phyloP scores from a whole-genome alignment of 2,888 invertebrate species.

The Epinotia bilunana region DNA sequence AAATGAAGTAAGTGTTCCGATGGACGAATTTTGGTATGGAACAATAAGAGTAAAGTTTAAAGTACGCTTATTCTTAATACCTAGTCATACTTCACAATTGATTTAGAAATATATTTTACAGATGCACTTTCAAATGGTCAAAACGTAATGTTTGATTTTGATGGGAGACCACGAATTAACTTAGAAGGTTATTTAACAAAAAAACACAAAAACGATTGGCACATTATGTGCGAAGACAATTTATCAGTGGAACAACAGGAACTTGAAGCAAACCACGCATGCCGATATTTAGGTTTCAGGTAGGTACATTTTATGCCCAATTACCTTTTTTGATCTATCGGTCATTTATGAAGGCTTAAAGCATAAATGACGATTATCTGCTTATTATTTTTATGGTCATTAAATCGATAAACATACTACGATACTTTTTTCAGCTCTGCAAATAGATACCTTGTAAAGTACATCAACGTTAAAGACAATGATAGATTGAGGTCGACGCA shows the following conservation, averaged over 20 bases:
- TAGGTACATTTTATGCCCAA: conserved; percentile 72
- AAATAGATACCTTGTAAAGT: conserved; percentile 69
- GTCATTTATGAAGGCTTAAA: not conserved
- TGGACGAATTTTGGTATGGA: too few relatives aligned
- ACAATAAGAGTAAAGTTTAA: too few relatives aligned
- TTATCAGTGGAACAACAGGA: conserved; percentile 73
- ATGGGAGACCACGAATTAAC: conserved; percentile 85
- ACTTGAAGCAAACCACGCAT: conserved; percentile 83
- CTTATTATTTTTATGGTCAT: too few relatives aligned
- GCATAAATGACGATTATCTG: too few relatives aligned
- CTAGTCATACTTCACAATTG: not conserved
- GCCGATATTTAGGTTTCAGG: conserved; percentile 88
- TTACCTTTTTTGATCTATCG: not conserved
- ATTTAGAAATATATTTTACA: conserved; percentile 63
- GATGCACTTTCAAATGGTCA: conserved; percentile 88
- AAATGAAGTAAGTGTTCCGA: too few relatives aligned
- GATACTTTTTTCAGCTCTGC: conserved; percentile 63
- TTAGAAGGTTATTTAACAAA: conserved; percentile 86
- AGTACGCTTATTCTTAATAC: not conserved
- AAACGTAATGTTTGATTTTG: conserved; percentile 84
- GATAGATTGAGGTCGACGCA: conserved; percentile 52
- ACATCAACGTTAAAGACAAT: conserved; percentile 69
- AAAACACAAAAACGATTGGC: conserved; percentile 87
- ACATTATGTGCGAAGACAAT: conserved; percentile 85
- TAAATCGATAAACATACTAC: not conserved